Base-by-base conservation (phyloP, 2,113 vertebrate species). In the Salvelinus fontinalis region DNA sequence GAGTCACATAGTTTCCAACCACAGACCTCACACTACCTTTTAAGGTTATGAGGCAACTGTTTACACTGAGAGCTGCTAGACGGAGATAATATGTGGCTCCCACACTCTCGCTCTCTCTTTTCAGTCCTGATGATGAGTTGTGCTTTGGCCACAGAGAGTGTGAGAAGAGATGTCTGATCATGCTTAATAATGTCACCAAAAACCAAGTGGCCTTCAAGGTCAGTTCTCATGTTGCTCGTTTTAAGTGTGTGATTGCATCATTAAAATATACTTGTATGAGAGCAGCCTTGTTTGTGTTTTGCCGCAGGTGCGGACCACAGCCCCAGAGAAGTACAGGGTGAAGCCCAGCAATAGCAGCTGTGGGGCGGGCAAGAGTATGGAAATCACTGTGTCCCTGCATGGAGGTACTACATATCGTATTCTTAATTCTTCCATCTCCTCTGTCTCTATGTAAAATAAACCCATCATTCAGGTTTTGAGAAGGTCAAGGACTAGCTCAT, bases 161-260 rank as follows among this genome's bases (percentile, higher is more conserved):
- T n/a, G 95, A 97, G 82, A 96, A 92, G 80, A 96, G 95, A 88
- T 95, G 95, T 77, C 89, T 95, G 78, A 95, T 97, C 83, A 83
- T 94, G 79, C 92, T 97, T 65, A 95, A 93, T 87, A 97, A 97
- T 2, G 83, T 96, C 81, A 95, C 95, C 79, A 96, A 94, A 92
- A 95, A 95, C 4, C 71, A 90, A 67, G 94, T 97, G 75, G 95
- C 96, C 72, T 97, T 96, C 90, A 97, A 96, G 95, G 95, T 96
- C 90, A 90, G 78, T 84, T 26, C 16, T 18, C 51, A 18, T 14
- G 51, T 4, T 66, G 60, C 6, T 39, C 29, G 0, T 59, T 31
- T 2, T 22, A 62, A 18, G 18, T 22, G 7, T 62, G 59, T 62
- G 20, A 54, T 9, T 62, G n/a, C n/a, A 5, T 24, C 20, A 66